Conservation (phyloP, 2,797 vertebrate species). For the Lemur catta region DNA sequence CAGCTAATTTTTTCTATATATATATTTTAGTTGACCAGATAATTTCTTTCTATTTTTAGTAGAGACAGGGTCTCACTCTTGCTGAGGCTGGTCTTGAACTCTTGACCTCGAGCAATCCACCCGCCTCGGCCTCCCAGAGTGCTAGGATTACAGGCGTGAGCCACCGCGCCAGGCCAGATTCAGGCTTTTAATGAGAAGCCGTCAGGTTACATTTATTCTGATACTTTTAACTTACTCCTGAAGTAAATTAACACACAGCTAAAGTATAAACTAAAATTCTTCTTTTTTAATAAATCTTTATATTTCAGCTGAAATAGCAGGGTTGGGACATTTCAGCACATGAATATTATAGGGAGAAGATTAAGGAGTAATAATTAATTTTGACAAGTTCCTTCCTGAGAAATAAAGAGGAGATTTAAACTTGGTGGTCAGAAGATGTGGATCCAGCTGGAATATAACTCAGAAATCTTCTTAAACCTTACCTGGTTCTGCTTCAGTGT, state of each 20-base stretch:
- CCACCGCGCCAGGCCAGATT: too few relatives aligned
- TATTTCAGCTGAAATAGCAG: conserved; percentile 29
- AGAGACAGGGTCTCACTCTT: too few relatives aligned
- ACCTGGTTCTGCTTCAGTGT: conserved; percentile 97
- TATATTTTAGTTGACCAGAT: too few relatives aligned
- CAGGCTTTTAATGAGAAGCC: not conserved
- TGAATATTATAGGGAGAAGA: not conserved
- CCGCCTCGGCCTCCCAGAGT: too few relatives aligned
- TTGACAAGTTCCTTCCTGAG: not conserved
- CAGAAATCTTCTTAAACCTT: conserved; percentile 4
- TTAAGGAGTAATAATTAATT: not conserved
- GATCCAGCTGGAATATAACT: not conserved
- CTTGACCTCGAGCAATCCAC: too few relatives aligned
- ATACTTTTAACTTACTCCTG: not conserved
- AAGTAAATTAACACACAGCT: not conserved
- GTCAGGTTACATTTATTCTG: not conserved
- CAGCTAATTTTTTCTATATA: too few relatives aligned
- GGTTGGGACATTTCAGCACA: not conserved
- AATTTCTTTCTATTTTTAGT: too few relatives aligned
- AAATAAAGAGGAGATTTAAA: not conserved
- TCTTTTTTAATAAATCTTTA: not conserved
- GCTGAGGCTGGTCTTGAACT: too few relatives aligned
- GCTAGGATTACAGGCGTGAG: too few relatives aligned
- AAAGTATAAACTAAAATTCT: not conserved
- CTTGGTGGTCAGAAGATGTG: not conserved